Conservation (phyloP, 2,888 invertebrate species). For the Pelosia muscerda region DNA sequence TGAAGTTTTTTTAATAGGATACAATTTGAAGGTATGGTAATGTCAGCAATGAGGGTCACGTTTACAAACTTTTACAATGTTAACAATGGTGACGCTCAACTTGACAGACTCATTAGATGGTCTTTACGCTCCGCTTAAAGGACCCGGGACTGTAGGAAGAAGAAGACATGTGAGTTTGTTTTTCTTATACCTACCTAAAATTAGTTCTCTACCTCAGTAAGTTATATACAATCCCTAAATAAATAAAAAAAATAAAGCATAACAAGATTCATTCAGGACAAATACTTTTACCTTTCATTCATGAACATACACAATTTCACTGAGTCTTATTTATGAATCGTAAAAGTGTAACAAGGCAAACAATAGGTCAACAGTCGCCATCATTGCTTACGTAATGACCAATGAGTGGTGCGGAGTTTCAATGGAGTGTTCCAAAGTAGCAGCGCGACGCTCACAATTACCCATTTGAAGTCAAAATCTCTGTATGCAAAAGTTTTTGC, state of each 20-base stretch:
- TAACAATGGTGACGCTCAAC: too few species aligned
- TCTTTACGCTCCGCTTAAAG: too few species aligned
- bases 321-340: not conserved
- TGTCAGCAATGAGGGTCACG: too few species aligned
- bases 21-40: too few species aligned
- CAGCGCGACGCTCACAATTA: slow-evolving; percentile 54
- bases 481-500: slow-evolving; percentile 62
- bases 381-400: slow-evolving; percentile 37
- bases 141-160: too few species aligned
- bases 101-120: too few species aligned
- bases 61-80: too few species aligned
- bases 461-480: slow-evolving; percentile 62
- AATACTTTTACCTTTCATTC: not conserved
- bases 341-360: slow-evolving; percentile 1
- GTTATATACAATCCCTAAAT: too few species aligned
- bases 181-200: too few species aligned
- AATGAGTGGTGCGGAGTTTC: slow-evolving; percentile 32
- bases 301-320: slow-evolving; percentile 3
- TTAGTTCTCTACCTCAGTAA: too few species aligned
- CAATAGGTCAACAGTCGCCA: slow-evolving; percentile 26
- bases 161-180: too few species aligned
- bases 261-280: not conserved
- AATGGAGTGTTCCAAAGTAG: slow-evolving; percentile 43
- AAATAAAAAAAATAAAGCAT: not conserved
- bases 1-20: too few species aligned